Percentiles rank a stretch among this genome's conserved stretches.
phyloP scores from a whole-genome alignment of 2,113 vertebrate species.

The Hiodon alosoides region DNA sequence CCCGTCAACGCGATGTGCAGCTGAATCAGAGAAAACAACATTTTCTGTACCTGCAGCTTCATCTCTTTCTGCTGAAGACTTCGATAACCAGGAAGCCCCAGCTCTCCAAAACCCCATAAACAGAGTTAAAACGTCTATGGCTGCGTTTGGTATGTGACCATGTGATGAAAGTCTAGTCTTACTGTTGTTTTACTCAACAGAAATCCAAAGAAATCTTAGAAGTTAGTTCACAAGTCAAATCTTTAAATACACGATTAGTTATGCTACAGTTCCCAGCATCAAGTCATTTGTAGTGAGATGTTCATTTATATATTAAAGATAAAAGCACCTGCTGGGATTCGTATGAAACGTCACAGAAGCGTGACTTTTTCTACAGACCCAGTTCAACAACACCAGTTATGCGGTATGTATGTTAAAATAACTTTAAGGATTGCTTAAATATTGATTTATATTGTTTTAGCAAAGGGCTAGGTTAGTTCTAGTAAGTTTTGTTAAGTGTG shows the following conservation, averaged over 20 bases:
- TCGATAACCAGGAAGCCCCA: background rate
- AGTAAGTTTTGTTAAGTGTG: background rate
- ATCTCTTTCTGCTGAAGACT: too few species aligned
- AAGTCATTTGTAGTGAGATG: too few species aligned
- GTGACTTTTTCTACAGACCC: constrained; percentile 53
- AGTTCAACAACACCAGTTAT: constrained; percentile 32
- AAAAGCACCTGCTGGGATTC: constrained; percentile 57
- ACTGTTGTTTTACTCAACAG: background rate
- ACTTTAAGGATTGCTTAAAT: background rate
- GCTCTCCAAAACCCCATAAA: too few species aligned
- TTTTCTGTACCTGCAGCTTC: too few species aligned
- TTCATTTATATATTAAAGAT: constrained; percentile 25
- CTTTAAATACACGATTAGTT: too few species aligned
- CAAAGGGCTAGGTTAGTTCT: constrained; percentile 1
- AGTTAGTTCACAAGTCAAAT: too few species aligned
- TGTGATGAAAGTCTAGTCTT: background rate
- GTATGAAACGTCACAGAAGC: constrained; percentile 65
- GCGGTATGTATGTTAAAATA: constrained; percentile 48
- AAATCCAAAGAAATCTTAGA: too few species aligned
- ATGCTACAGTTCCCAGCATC: too few species aligned
- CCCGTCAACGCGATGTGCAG: too few species aligned
- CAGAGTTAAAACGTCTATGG: background rate
- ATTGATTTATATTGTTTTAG: background rate
- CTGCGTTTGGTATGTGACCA: background rate
- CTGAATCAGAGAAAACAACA: too few species aligned